Evolutionary conservation across 1,140 invertebrate species (phyloP), one percentile per base, ranked within the genome.

Genomic region (Bombus balteatus): DNA sequence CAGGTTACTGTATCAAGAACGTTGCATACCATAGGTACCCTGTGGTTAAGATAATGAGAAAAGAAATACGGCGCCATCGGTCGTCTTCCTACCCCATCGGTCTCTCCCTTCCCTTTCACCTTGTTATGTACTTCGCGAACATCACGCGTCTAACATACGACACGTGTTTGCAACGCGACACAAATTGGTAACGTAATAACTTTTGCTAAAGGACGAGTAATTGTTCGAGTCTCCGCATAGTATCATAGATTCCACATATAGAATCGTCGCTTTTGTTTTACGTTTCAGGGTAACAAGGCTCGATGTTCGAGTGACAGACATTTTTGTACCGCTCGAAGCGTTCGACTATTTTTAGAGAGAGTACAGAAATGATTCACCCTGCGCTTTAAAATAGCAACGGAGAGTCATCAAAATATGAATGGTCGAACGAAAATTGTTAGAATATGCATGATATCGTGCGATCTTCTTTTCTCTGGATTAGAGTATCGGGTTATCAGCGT

Each of bases 21-120:
- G 77, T 68, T 81, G 82, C 84, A 85, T 65, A 81, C 57, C 76
- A 39, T 39, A 59, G 90, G 81, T 88, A 88, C 86, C 87, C 77
- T 62, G 70, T 70, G 87, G 85, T 81, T 74, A 85, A 72, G 87
- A 87, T 87, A 90, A 89, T 82, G 89, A 90, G 89, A 90, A 90
- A 89, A 91, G 84, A 87, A 89, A 79, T 71, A 85, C 66, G 89
- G 86, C 89, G 88, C 88, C 89, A 83, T 72, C 43, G 57, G n/a
- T 65, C 73, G 39, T 34, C 73, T 71, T 83, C 32, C n/a, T 65
- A 39, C n/a, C 76, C 32, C 66, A 10, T 22, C 76, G n/a, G 4
- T 10, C 74, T 12, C 34, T 53, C 32, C 13, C 37, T 39, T 5
- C 18, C 37, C 43, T 47, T 43, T 47, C 39, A 28, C 22, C 12